Base-by-base conservation (phyloP, 1,140 invertebrate species). In the Temnothorax longispinosus region DNA sequence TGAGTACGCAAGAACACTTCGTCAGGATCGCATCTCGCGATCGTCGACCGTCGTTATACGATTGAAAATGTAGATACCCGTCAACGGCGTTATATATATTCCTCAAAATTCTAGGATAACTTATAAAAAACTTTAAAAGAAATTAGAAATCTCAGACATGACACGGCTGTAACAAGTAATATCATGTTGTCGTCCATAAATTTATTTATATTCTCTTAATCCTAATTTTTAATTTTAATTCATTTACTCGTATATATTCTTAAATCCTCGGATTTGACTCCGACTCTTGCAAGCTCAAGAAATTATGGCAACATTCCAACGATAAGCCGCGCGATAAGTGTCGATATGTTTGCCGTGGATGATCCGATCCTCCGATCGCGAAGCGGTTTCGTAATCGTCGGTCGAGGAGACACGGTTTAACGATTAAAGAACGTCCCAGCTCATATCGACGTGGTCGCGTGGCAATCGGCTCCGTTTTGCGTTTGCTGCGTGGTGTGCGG, bases 391-490 rank as follows among this genome's bases (percentile, higher is more conserved):
- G 35, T 47, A 56, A 69, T 54, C 50, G 18, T 27, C 27, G 27
- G 18, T 81, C 35, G 64, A 27, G 32, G 65, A 81, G 80, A 82
- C 69, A 8, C 35, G 38, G 4, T 6, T 18, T n/a, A 27, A 38
- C 41, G 18, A 72, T 54, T 18, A 21, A 13, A 27, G n/a, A 44
- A 35, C 10, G 8, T 4, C 8, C 4, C n/a, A 18, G 5, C 11
- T 95, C 93, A 95, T 94, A 95, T 95, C 90, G 94, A 94, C n/a
- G 94, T 95, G 32, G 94, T 94, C 6, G 88, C 88, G 27, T 94
- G 92, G 76, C 91, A 91, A 52, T 95, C 93, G 4, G 89, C 91
- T 8, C 93, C 92, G 54, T 94, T 94, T 47, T 94, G 91, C 67
- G 90, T 71, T 54, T 84, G 78, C 35, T 77, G 74, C 7, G 80